Percentiles rank a stretch among this genome's conserved stretches.
phyloP scores from a whole-genome alignment of 2,113 vertebrate genomes.

The Noturus placidus region DNA sequence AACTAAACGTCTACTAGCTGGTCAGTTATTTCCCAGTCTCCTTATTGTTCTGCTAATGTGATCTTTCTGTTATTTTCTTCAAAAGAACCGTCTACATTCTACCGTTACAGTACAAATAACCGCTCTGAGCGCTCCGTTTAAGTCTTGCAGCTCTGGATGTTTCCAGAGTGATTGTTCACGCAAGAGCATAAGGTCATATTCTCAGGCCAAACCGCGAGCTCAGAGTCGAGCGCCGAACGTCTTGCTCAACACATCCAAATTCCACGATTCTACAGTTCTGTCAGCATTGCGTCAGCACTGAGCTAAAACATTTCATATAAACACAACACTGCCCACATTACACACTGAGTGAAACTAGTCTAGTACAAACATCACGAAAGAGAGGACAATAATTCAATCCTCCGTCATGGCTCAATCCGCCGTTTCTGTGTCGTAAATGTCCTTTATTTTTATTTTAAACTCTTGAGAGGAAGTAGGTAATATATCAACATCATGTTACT shows the following conservation, averaged over 20 bases:
- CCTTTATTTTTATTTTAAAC: not conserved
- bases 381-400: conserved; percentile 17
- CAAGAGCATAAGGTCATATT: not conserved
- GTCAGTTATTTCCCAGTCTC: not conserved
- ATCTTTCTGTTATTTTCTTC: not conserved
- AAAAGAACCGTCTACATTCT: not conserved
- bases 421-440: not conserved
- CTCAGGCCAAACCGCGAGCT: not conserved
- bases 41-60: not conserved
- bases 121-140: not conserved
- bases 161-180: not conserved
- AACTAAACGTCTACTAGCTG: not conserved
- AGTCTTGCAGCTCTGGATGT: not conserved
- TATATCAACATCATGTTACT: conserved; percentile 4
- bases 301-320: conserved; percentile 21
- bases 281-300: not conserved
- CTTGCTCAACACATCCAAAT: not conserved
- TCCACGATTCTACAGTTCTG: not conserved
- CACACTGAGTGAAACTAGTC: conserved; percentile 50
- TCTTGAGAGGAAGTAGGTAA: conserved; percentile 29
- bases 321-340: conserved; percentile 56
- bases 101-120: too few species aligned
- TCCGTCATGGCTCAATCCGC: conserved; percentile 21
- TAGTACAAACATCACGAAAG: not conserved
- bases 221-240: not conserved